Evolutionary conservation across 2,113 vertebrate genomes (phyloP).

Genomic region (Hippocampus barbouri): DNA sequence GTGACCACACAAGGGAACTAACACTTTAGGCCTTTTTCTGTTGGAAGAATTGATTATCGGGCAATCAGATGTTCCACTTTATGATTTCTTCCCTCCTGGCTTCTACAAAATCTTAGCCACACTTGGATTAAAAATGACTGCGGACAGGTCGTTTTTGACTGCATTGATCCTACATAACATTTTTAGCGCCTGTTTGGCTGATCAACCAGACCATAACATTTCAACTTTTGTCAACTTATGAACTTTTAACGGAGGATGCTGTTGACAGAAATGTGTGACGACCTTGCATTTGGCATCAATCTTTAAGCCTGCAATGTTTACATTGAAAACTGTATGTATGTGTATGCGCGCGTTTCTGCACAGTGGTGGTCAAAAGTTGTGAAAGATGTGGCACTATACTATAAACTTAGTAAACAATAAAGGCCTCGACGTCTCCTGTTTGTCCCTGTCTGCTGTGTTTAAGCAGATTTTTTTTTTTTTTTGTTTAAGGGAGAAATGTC

Average conservation of each 20-base stretch:
- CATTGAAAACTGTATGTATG: conserved; percentile 52
- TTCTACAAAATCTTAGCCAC: conserved; percentile 61
- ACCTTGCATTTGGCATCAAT: conserved; percentile 71
- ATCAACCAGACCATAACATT: conserved; percentile 39
- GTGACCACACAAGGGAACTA: conserved; percentile 52
- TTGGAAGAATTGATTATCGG: conserved; percentile 46
- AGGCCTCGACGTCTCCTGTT: conserved; percentile 64
- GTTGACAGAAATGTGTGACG: conserved; percentile 35
- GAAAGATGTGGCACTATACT: conserved; percentile 67
- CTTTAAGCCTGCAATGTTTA: conserved; percentile 76
- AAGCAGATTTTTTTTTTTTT: background rate
- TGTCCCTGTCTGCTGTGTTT: background rate
- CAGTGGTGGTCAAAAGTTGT: conserved; percentile 56
- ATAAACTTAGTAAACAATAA: conserved; percentile 73
- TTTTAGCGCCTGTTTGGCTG: conserved; percentile 27
- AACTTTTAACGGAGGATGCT: conserved; percentile 18
- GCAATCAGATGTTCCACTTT: conserved; percentile 56
- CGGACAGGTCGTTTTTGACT: conserved; percentile 1
- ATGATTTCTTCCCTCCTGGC: conserved; percentile 51
- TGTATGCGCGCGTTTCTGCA: conserved; percentile 24
- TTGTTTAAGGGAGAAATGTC: too few species aligned
- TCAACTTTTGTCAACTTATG: conserved; percentile 31
- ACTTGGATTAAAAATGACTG: conserved; percentile 36
- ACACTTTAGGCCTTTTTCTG: conserved; percentile 66
- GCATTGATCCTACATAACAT: conserved; percentile 25